Conservation (phyloP, 2,797 vertebrate genomes). For the Spatula versicolor region DNA sequence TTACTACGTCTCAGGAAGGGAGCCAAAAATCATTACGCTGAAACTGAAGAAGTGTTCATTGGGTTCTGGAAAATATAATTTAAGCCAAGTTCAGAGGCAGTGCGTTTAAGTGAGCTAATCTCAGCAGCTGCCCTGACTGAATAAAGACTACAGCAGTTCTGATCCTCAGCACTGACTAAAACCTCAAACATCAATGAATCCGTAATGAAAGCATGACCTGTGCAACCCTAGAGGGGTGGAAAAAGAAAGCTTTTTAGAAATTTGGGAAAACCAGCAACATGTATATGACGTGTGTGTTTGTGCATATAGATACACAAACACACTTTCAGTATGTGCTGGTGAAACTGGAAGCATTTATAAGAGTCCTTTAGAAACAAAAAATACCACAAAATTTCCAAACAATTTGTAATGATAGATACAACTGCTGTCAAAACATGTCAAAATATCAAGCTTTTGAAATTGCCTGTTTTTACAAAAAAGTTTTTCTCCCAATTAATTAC, state of each 20-base stretch:
- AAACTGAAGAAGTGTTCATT: background rate
- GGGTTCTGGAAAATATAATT: background rate
- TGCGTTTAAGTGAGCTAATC: background rate
- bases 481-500: background rate
- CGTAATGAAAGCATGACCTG: background rate
- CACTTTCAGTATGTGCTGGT: background rate
- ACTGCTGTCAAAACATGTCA: conserved; percentile 50
- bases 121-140: background rate
- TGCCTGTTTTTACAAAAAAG: background rate
- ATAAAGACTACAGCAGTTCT: background rate
- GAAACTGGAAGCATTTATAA: conserved; percentile 10
- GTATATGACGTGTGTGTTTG: background rate
- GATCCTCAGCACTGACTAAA: background rate
- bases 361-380: conserved; percentile 33
- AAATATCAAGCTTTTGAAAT: conserved; percentile 1
- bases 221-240: background rate
- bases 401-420: conserved; percentile 10
- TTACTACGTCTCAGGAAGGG: background rate
- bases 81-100: background rate
- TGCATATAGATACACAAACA: background rate
- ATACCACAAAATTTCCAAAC: conserved; percentile 34
- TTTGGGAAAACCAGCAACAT: background rate
- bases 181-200: background rate
- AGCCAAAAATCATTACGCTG: background rate
- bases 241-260: background rate